Base-by-base conservation (phyloP, 1,140 invertebrate species). In the Tetramorium parvispinum region DNA sequence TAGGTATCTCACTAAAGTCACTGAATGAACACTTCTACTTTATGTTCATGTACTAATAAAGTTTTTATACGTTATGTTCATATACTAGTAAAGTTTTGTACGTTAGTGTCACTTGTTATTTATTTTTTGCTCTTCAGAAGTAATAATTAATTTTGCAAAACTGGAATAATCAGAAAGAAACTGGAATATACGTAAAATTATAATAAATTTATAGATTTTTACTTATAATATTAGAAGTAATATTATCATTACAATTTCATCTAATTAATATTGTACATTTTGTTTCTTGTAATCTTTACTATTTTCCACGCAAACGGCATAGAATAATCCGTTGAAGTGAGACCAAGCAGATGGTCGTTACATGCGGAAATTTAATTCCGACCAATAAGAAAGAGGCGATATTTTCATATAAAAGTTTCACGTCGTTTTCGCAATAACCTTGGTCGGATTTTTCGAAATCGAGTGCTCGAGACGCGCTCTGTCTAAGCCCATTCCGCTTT, bases 391-490 rank as follows among this genome's bases (percentile, higher is more conserved):
- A 83, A 43, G 24, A n/a, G 53, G 43, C 40, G 53, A 83, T 49
- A 79, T 73, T 83, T 83, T 83, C 79, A 83, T 83, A 83, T 83
- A 83, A 83, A 83, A 83, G 79, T 83, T 83, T 59, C 70, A 53
- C 68, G 68, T 75, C 40, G 18, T 70, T 83, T 37, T 75, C 27
- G 68, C 79, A 83, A 83, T 83, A 83, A 83, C 8, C 53, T 75
- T 70, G 68, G 79, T 61, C 40, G 68, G 68, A 73, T 83, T 83
- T 83, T 73, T 83, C 51, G 40, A 83, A 75, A 83, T 37, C 79
- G 68, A 40, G 27, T 75, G 37, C 79, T 75, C 68, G 27, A 46
- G 68, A 57, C 53, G 24, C 66, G 73, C 32, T n/a, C 53, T 37
- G 71, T 40, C 49, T 82, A 71, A 59, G 21, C 53, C 40, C 37